Base-by-base conservation (phyloP, 1,140 invertebrate species). In the Musca domestica region DNA sequence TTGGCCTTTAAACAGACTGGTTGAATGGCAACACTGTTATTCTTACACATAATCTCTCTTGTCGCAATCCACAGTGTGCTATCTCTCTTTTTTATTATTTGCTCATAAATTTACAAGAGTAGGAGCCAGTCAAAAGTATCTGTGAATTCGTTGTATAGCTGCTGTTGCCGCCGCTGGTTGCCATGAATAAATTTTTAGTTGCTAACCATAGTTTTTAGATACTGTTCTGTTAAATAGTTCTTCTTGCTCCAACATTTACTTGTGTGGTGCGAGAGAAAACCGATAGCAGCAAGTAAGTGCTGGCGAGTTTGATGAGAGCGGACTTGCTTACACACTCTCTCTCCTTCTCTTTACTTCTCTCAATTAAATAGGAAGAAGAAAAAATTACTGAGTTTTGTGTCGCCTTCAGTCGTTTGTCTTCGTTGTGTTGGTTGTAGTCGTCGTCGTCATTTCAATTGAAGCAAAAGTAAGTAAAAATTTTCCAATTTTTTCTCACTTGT, bases 391-490 rank as follows among this genome's bases (percentile, higher is more conserved):
- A 61, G 56, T 61, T 61, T 27, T 61, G 48, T 61, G 66, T 67
- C 69, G 69, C 65, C 67, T 70, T 70, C 25, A 70, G 69, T 70
- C 69, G 69, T 70, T 67, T 66, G 65, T 67, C 66, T 66, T 70
- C 66, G 51, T 66, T 49, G 63, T 64, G 34, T 47, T 64, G 41
- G 69, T 70, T 70, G 69, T 70, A 70, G 69, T 70, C 69, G 69
- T 70, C 66, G 69, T 70, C 65, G 69, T 70, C 69, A 70, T 70
- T 70, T 70, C 69, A 70, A 70, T 70, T 70, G 69, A 70, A 64
- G 69, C 69, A 67, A 70, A 70, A 70, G 69, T 70, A 70, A 70
- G 69, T 70, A 66, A 70, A 70, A 67, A 66, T 34, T 52, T 52
- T 48, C 30, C 34, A 54, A 49, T 69, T 69, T 69, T 69, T 69